Evolutionary conservation across 1,140 invertebrate genomes (phyloP).

Genomic region (Drosophila nebulosa): DNA sequence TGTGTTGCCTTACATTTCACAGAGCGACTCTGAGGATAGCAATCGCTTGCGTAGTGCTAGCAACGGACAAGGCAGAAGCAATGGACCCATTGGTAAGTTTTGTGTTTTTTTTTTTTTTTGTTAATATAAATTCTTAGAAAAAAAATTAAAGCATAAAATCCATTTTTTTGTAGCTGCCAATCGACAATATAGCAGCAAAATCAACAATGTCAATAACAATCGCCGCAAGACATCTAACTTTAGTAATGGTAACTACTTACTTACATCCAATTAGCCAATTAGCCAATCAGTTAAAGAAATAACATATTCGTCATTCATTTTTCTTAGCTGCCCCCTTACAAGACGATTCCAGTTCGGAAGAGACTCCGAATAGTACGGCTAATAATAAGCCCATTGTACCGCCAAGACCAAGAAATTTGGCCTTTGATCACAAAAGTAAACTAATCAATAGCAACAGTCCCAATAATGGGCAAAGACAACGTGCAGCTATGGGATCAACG

Average conservation of each 20-base stretch:
- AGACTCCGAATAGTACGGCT: constrained; percentile 82
- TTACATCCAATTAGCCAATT: not conserved
- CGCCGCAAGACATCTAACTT: constrained; percentile 85
- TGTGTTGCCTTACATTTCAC: not conserved
- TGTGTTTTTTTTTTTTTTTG: no score
- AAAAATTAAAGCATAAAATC: not conserved
- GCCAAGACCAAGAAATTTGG: constrained; percentile 82
- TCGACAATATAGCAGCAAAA: constrained; percentile 73
- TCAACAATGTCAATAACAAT: constrained; percentile 64
- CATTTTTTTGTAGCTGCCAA: constrained; percentile 46
- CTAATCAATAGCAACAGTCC: constrained; percentile 50
- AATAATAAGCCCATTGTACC: constrained; percentile 84
- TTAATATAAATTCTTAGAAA: not conserved
- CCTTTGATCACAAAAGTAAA: constrained; percentile 76
- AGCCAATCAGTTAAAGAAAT: no score
- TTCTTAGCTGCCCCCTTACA: constrained; percentile 82
- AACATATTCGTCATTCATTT: constrained; percentile 51
- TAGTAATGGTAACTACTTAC: constrained; percentile 83
- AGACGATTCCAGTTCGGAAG: constrained; percentile 90
- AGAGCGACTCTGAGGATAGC: constrained; percentile 87
- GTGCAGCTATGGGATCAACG: constrained; percentile 23
- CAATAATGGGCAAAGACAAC: constrained; percentile 41
- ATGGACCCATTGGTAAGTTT: constrained; percentile 71
- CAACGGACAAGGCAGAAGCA: constrained; percentile 64
- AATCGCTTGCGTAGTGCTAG: constrained; percentile 57